Percentiles rank a stretch among this genome's conserved stretches.
phyloP scores from a whole-genome alignment of 35 echinoderm and acorn worm genomes.

The Holothuria glaberrima region DNA sequence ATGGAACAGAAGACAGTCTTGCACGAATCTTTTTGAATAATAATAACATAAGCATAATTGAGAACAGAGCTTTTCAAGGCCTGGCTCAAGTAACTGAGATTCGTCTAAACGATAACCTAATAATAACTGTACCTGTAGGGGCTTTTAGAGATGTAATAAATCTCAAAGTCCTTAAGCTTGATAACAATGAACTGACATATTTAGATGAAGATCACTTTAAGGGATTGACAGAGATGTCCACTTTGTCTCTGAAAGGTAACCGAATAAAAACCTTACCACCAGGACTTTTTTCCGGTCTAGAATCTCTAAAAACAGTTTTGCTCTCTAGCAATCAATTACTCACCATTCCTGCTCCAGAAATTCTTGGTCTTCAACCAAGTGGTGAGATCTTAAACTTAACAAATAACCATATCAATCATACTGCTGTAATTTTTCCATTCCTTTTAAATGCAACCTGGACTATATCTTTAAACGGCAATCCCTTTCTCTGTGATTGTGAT shows the following conservation, averaged over 20 bases:
- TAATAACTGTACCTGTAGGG: not conserved
- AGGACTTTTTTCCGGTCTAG: slow-evolving; percentile 3
- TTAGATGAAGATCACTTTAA: not conserved
- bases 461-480: not conserved
- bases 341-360: not conserved
- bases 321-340: not conserved
- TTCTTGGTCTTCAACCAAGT: not conserved
- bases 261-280: no score
- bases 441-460: not conserved
- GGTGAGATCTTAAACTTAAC: not conserved
- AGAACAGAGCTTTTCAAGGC: not conserved
- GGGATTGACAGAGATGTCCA: no score
- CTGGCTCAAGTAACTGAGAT: not conserved
- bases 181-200: not conserved
- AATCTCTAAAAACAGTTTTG: not conserved
- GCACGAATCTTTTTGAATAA: slow-evolving; percentile 2
- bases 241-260: no score
- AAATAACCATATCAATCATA: no score
- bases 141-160: not conserved
- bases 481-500: not conserved
- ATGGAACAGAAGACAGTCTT: not conserved
- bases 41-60: not conserved
- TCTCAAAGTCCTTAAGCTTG: not conserved
- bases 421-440: not conserved
- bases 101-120: not conserved